Conservation (phyloP, 2,797 vertebrate species). For the Schizothorax lantsangensis region DNA sequence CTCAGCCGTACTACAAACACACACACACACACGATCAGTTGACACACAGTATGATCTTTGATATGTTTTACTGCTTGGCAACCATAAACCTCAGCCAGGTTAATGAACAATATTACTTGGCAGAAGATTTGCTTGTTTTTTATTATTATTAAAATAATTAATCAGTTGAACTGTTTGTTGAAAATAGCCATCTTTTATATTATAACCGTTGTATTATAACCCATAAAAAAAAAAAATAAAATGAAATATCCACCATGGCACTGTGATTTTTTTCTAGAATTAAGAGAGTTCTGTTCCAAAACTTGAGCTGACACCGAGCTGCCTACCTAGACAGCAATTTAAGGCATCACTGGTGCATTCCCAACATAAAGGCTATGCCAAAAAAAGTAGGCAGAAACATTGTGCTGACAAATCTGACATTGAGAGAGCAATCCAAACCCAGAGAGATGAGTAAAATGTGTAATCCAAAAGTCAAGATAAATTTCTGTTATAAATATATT, state of each 20-base stretch:
- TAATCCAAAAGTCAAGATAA: background rate
- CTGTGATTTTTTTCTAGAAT: background rate
- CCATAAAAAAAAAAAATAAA: background rate
- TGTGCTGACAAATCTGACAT: background rate
- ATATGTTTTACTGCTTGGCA: slow-evolving; percentile 17
- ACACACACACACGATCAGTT: background rate
- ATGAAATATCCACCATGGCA: background rate
- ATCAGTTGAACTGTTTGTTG: background rate
- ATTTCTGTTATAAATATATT: background rate
- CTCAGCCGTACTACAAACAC: background rate
- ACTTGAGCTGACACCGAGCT: background rate
- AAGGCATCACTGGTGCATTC: background rate
- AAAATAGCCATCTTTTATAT: background rate
- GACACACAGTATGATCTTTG: background rate
- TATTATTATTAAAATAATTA: background rate
- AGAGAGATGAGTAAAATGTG: background rate
- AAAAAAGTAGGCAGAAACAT: background rate
- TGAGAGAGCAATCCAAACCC: background rate
- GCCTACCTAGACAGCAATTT: background rate
- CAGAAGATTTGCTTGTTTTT: slow-evolving; percentile 2
- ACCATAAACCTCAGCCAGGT: background rate
- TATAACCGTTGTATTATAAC: background rate
- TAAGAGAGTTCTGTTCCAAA: slow-evolving; percentile 1
- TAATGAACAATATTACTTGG: slow-evolving; percentile 4
- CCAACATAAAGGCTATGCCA: background rate